Percentiles rank a stretch among this genome's conserved stretches.
Conservation (phyloP, 2,113 vertebrate genomes). For the Ctenomys sociabilis region DNA sequence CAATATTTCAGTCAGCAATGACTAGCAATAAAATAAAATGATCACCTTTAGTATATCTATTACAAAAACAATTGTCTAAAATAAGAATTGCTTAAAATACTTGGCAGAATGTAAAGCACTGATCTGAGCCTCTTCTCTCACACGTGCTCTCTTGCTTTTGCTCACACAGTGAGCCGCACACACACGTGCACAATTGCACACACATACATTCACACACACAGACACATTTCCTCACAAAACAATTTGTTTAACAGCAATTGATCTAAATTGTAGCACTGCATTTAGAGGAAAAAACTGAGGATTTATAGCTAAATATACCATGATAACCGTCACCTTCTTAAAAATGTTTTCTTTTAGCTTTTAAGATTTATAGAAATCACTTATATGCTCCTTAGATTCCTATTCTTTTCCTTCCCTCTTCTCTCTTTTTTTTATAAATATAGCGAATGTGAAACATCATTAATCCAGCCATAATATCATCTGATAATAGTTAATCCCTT, state of each 20-base stretch:
- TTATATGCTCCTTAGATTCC: slow-evolving; percentile 79
- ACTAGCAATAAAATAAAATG: slow-evolving; percentile 83
- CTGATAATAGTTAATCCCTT: slow-evolving; percentile 89
- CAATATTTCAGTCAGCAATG: slow-evolving; percentile 85
- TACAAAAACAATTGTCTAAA: slow-evolving; percentile 85
- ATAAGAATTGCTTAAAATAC: slow-evolving; percentile 82
- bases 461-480: slow-evolving; percentile 89
- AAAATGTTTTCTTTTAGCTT: slow-evolving; percentile 69
- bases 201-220: neutral
- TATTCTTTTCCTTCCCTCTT: neutral
- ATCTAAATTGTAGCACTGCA: slow-evolving; percentile 51
- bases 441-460: slow-evolving; percentile 84
- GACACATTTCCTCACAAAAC: neutral
- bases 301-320: slow-evolving; percentile 74
- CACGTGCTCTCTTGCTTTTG: neutral
- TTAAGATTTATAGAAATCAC: slow-evolving; percentile 83
- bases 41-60: slow-evolving; percentile 84
- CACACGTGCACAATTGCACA: neutral
- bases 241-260: slow-evolving; percentile 63
- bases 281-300: slow-evolving; percentile 73
- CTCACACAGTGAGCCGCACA: neutral
- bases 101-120: slow-evolving; percentile 68
- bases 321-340: slow-evolving; percentile 47
- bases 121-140: neutral
- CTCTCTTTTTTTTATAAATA: slow-evolving; percentile 79